Evolutionary conservation across 1,140 invertebrate species (phyloP), one percentile per base, ranked within the genome.

Genomic region (Octopus bimaculoides): DNA sequence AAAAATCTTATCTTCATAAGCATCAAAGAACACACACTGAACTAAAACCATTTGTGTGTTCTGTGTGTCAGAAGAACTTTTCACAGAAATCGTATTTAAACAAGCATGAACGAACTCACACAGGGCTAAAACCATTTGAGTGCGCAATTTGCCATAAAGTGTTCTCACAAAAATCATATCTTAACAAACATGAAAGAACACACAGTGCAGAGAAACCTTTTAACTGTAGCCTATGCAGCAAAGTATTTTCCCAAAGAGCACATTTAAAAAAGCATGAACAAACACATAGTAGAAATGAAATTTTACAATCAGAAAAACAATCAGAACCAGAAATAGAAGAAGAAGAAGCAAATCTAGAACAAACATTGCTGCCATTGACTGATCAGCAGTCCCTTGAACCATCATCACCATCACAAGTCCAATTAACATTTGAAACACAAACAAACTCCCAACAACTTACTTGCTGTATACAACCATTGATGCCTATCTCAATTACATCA

Each of bases 141-240:
- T 97, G 96, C 88, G 95, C 96, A 91, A 94, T 94, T 71, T 97
- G 96, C 89, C 95, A 93, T 79, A 97, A 97, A 88, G 95, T 95
- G 4, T 96, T 96, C 87, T 95, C 96, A 85, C 96, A 95, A 4
- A 96, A 95, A 89, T 95, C 96, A 86, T 95, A 96, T 89, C 90
- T 97, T 41, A 95, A 96, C 85, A 96, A 96, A 89, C 85, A 86
- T 79, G 56, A 81, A 52, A 52, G 82, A 8, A 98, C 97, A 0
- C 88, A 89, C 81, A 99, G 85, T 90, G 97, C 97, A 8, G 97
- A 99, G 89, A 97, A 98, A 87, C 82, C 82, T 0, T 84, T 81
- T 71, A 75, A 74, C 79, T 84, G 81, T 77, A 77, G 77, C 26
- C 73, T 61, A n/a, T 82, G 81, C 79, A 80, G 79, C 52, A 82